Evolutionary conservation across 1,140 invertebrate genomes (phyloP).

Genomic region (Drosophila oshimai): DNA sequence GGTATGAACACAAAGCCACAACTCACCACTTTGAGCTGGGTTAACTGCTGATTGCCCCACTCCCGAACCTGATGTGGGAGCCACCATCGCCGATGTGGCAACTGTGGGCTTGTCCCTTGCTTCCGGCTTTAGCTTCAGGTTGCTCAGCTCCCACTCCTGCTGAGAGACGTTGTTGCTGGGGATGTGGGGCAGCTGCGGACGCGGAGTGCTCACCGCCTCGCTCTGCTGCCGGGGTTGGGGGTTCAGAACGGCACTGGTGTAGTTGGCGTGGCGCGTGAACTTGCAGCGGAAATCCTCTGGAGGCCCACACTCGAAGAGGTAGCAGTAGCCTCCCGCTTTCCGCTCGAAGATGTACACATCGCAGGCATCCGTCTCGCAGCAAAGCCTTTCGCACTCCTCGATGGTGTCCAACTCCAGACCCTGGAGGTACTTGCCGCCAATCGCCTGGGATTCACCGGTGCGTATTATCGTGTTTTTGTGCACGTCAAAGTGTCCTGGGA

Average conservation of each 20-base stretch:
- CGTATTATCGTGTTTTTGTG: slow-evolving; percentile 95
- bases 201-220: slow-evolving; percentile 56
- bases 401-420: slow-evolving; percentile 90
- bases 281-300: slow-evolving; percentile 95
- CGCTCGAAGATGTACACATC: slow-evolving; percentile 97
- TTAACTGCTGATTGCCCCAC: slow-evolving; percentile 7
- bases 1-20: not conserved
- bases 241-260: slow-evolving; percentile 93
- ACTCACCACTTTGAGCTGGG: slow-evolving; percentile 51
- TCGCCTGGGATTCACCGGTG: slow-evolving; percentile 92
- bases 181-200: slow-evolving; percentile 61
- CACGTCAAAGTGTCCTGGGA: slow-evolving; percentile 91
- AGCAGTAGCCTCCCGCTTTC: slow-evolving; percentile 94
- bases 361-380: slow-evolving; percentile 92
- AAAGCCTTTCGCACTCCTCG: slow-evolving; percentile 92
- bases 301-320: slow-evolving; percentile 95
- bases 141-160: slow-evolving; percentile 92
- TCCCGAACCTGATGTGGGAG: slow-evolving; percentile 4
- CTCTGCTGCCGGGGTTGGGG: slow-evolving; percentile 30
- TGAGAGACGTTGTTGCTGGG: slow-evolving; percentile 83
- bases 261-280: slow-evolving; percentile 94
- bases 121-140: slow-evolving; percentile 76
- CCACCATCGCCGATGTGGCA: slow-evolving; percentile 4
- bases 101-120: slow-evolving; percentile 50
- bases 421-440: slow-evolving; percentile 94